Percentiles rank a stretch among this genome's conserved stretches.
These are phyloP conservation scores for Aeoliscus strigatus DNA, from an alignment of 2,797 vertebrate species.

Conservation along the genomic window DNA sequence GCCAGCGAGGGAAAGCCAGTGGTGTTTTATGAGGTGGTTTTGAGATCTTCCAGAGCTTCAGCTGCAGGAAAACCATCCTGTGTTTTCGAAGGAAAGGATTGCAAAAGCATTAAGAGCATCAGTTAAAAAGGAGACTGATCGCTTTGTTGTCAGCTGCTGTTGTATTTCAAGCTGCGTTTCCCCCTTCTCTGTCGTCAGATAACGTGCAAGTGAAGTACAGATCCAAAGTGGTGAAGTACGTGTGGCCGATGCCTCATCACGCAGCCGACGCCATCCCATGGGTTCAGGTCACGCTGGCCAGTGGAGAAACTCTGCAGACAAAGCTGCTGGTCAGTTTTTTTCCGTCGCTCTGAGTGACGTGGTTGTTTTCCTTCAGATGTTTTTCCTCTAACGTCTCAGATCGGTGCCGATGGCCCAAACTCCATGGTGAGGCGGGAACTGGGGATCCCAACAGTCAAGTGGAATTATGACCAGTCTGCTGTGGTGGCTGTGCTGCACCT, in stretches of 20 bases:
- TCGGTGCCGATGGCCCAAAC: slow-evolving; percentile 93
- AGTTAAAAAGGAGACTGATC: no score
- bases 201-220: slow-evolving; percentile 86
- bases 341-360: not conserved
- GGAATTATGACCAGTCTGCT: slow-evolving; percentile 92
- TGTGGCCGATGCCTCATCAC: slow-evolving; percentile 82
- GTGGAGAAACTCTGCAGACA: slow-evolving; percentile 85
- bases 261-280: slow-evolving; percentile 80
- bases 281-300: slow-evolving; percentile 88
- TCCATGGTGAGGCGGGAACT: slow-evolving; percentile 83
- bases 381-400: no score
- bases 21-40: slow-evolving; percentile 66
- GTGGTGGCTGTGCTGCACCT: slow-evolving; percentile 93
- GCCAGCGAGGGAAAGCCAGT: slow-evolving; percentile 63
- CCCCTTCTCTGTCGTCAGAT: slow-evolving; percentile 69
- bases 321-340: slow-evolving; percentile 87
- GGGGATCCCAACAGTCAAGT: slow-evolving; percentile 85
- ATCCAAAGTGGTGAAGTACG: slow-evolving; percentile 85
- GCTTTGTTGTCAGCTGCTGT: slow-evolving; percentile 15
- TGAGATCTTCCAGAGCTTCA: slow-evolving; percentile 61
- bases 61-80: slow-evolving; percentile 51
- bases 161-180: slow-evolving; percentile 21
- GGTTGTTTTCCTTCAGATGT: no score
- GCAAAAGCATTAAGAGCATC: no score
- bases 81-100: slow-evolving; percentile 36